A percentile compares a stretch with the other conserved stretches of the same genome.
These are phyloP conservation scores for Dermochelys coriacea DNA, from an alignment of 2,797 vertebrate species.

Conservation along the genomic window DNA sequence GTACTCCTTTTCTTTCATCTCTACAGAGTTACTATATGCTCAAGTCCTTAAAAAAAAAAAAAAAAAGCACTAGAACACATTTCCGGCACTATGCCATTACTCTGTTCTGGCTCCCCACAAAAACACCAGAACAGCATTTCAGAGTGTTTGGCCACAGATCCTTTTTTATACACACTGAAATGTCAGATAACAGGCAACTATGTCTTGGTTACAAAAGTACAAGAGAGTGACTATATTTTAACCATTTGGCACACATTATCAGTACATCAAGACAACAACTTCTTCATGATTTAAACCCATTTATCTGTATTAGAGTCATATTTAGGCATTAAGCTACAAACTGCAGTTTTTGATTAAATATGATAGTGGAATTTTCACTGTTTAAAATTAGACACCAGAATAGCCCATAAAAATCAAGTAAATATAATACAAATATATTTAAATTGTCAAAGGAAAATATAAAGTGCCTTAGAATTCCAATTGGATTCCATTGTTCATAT, in stretches of 20 bases:
- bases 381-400: not conserved
- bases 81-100: not conserved
- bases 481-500: accelerated
- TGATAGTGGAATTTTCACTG: accelerated
- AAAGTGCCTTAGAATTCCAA: accelerated
- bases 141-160: not conserved
- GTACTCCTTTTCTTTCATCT: too few species aligned
- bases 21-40: not conserved
- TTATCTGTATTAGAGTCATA: not conserved
- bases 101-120: not conserved
- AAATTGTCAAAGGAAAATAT: accelerated
- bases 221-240: not conserved
- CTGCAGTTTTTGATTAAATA: not conserved
- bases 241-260: not conserved
- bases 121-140: not conserved
- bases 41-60: not conserved
- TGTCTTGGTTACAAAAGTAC: not conserved
- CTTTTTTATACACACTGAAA: not conserved
- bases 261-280: not conserved
- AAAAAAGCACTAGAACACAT: not conserved
- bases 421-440: accelerated
- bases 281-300: not conserved
- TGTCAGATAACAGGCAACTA: not conserved
- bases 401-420: not conserved
- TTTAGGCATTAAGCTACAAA: not conserved